phyloP scores from a whole-genome alignment of 2,888 invertebrate species.

The Dryobotodes eremita region DNA sequence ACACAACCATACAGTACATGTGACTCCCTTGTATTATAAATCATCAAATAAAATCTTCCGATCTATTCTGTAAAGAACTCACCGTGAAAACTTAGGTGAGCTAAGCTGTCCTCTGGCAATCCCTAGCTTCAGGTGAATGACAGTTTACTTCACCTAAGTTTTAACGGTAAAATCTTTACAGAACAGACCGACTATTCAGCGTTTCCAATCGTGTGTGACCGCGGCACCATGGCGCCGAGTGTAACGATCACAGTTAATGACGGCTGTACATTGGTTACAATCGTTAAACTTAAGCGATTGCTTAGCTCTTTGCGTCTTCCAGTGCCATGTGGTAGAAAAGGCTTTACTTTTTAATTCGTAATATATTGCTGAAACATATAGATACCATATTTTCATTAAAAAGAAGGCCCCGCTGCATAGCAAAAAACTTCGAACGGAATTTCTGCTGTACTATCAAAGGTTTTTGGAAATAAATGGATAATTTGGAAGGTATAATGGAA shows the following conservation, averaged over 20 bases:
- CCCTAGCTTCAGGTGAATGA: too few species aligned
- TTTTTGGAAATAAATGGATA: too few species aligned
- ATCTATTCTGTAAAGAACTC: too few species aligned
- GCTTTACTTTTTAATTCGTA: not conserved
- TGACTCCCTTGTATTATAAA: not conserved
- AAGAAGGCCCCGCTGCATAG: not conserved
- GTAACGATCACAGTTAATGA: conserved; percentile 34
- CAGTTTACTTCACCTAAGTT: not conserved
- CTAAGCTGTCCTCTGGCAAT: too few species aligned
- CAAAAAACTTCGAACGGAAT: not conserved
- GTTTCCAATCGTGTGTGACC: conserved; percentile 11
- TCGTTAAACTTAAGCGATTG: conserved; percentile 25
- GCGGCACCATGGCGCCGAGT: conserved; percentile 28
- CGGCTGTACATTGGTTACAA: conserved; percentile 17
- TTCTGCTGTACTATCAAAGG: not conserved
- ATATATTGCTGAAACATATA: not conserved
- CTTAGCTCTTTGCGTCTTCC: not conserved
- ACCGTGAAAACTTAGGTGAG: too few species aligned
- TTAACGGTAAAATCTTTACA: not conserved
- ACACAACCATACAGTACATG: not conserved
- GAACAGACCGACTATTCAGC: not conserved
- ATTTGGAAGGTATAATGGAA: too few species aligned
- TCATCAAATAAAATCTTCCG: not conserved
- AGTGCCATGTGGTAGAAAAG: not conserved
- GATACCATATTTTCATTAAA: not conserved